Conservation (phyloP, 2,888 invertebrate genomes). For the Alloplasta piceator region DNA sequence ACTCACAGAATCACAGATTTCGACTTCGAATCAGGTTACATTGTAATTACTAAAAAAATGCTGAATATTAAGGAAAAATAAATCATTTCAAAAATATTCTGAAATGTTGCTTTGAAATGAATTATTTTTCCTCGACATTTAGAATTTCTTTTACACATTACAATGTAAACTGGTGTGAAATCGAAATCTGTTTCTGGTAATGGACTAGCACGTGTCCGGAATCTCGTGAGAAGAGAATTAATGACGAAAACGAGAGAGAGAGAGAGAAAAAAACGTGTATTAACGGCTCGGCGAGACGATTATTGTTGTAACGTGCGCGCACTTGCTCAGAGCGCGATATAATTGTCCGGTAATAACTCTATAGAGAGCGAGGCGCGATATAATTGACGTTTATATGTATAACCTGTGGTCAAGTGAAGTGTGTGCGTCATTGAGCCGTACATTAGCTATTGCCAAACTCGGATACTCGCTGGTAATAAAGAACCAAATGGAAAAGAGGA, state of each 20-base stretch:
- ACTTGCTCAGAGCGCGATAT: not conserved
- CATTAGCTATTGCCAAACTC: slow-evolving; percentile 31
- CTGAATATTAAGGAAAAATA: too few species aligned
- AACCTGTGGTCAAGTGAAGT: slow-evolving; percentile 13
- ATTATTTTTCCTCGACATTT: too few species aligned
- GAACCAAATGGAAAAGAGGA: not conserved
- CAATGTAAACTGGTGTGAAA: not conserved
- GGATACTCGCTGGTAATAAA: not conserved
- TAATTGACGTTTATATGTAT: slow-evolving; percentile 18
- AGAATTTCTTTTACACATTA: too few species aligned
- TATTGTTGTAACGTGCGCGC: slow-evolving; percentile 14
- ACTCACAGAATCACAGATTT: too few species aligned
- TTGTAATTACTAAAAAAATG: too few species aligned
- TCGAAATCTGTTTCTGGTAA: slow-evolving; percentile 12
- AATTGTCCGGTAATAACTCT: not conserved
- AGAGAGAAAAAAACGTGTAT: slow-evolving; percentile 6
- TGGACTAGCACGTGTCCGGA: slow-evolving; percentile 21
- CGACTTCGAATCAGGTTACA: too few species aligned
- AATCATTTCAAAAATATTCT: too few species aligned
- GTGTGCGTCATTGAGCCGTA: slow-evolving; percentile 9
- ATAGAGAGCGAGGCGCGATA: slow-evolving; percentile 12
- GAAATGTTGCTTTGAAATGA: too few species aligned
- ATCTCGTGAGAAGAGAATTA: not conserved
- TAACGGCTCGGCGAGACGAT: not conserved
- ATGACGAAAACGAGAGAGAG: not conserved